phyloP scores from a whole-genome alignment of 92 coral and sea anemone species.

The Diadumene lineata region DNA sequence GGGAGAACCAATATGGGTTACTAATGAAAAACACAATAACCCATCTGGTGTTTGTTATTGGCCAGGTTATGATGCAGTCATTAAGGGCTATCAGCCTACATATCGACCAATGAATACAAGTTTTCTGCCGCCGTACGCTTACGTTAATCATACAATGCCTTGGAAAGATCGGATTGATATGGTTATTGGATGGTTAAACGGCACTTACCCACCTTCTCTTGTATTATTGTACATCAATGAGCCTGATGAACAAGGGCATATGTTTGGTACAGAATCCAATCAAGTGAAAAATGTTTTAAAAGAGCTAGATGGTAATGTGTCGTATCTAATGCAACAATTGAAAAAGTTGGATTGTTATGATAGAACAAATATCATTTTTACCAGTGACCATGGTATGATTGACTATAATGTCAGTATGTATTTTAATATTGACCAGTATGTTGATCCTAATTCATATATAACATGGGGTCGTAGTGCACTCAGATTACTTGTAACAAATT shows the following conservation, averaged over 20 bases:
- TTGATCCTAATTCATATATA: constrained; percentile 40
- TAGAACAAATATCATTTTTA: constrained; percentile 63
- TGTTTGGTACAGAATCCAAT: constrained; percentile 55
- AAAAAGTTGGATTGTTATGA: constrained; percentile 27
- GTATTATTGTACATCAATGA: constrained; percentile 60
- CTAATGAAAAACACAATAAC: constrained; percentile 69
- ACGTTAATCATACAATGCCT: constrained; percentile 29
- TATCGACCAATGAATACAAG: constrained; percentile 36
- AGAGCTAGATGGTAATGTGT: constrained; percentile 39
- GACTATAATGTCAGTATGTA: constrained; percentile 40
- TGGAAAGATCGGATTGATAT: constrained; percentile 59
- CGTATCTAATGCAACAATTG: constrained; percentile 49
- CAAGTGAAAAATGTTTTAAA: constrained; percentile 43
- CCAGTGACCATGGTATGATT: constrained; percentile 87
- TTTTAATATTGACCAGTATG: constrained; percentile 53
- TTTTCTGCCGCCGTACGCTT: constrained; percentile 47
- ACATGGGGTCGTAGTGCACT: constrained; percentile 34
- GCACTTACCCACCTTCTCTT: constrained; percentile 51
- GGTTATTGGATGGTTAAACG: constrained; percentile 55
- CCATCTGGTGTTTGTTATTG: constrained; percentile 73
- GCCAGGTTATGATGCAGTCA: constrained; percentile 75
- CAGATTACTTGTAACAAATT: constrained; percentile 20
- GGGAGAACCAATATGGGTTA: constrained; percentile 88
- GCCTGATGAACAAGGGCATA: constrained; percentile 74
- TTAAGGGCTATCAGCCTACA: constrained; percentile 37